A percentile compares a stretch with the other conserved stretches of the same genome.
phyloP scores from a whole-genome alignment of 2,888 invertebrate species.

The Diplolepis rosae region DNA sequence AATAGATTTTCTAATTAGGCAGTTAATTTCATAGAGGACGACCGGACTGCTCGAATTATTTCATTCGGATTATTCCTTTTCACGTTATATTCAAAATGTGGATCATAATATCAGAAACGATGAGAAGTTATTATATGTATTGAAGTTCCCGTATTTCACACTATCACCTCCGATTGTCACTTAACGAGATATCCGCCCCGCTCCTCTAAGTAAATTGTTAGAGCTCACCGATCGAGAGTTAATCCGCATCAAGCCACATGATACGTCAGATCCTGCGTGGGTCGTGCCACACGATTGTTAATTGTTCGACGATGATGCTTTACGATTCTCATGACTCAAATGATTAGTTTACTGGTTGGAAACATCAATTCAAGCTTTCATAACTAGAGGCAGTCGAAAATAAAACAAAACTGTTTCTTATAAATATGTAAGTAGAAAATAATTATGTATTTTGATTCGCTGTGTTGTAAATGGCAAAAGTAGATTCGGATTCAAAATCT shows the following conservation, averaged over 20 bases:
- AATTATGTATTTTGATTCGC: not conserved
- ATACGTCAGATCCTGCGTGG: constrained; percentile 56
- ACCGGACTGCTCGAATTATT: constrained; percentile 16
- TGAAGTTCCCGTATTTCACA: constrained; percentile 60
- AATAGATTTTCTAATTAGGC: constrained; percentile 21
- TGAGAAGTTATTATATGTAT: constrained; percentile 49
- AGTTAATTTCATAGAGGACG: constrained; percentile 26
- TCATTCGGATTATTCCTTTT: not conserved
- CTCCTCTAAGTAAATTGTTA: constrained; percentile 52
- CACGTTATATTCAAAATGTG: constrained; percentile 17
- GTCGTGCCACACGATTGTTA: constrained; percentile 62
- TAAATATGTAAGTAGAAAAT: not conserved
- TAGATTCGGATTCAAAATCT: not conserved
- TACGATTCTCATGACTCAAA: constrained; percentile 64
- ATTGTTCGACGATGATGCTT: constrained; percentile 69
- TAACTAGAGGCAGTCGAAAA: constrained; percentile 54
- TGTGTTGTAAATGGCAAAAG: not conserved
- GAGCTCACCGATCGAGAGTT: constrained; percentile 43
- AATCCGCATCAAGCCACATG: constrained; percentile 39
- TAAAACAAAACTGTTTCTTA: no score
- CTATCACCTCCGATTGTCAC: constrained; percentile 68
- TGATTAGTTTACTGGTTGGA: constrained; percentile 49
- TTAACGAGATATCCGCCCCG: constrained; percentile 69
- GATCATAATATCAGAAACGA: constrained; percentile 14
- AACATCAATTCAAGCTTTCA: constrained; percentile 58